Conservation (phyloP, 2,888 invertebrate genomes). For the Glyphotaelius pellucidus region DNA sequence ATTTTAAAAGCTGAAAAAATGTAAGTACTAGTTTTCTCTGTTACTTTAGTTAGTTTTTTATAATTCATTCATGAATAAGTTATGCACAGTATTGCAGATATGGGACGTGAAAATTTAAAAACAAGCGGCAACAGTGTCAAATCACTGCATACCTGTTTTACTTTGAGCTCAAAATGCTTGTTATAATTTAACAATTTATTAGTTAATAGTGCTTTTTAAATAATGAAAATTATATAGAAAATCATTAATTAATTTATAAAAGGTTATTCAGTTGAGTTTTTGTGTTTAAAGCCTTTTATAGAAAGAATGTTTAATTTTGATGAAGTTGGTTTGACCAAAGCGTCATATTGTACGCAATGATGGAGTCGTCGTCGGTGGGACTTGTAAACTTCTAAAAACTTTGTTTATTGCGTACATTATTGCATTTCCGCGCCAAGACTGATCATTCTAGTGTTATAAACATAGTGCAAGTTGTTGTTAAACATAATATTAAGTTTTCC, state of each 20-base stretch:
- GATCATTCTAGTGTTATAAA: not conserved
- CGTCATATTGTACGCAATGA: conserved; percentile 81
- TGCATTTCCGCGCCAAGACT: conserved; percentile 31
- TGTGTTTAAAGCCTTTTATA: not conserved
- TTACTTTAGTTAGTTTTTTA: conserved; percentile 4
- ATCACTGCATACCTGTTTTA: conserved; percentile 57
- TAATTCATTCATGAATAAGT: conserved; percentile 39
- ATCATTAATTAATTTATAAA: not conserved
- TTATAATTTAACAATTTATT: conserved; percentile 45
- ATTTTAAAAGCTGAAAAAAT: not conserved
- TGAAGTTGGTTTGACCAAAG: conserved; percentile 74
- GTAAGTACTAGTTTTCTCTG: not conserved
- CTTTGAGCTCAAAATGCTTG: conserved; percentile 56
- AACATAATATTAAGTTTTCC: not conserved
- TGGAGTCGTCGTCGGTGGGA: conserved; percentile 76
- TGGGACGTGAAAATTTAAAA: conserved; percentile 30
- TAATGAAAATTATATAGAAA: not conserved
- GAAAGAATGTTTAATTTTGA: not conserved
- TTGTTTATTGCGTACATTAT: conserved; percentile 58
- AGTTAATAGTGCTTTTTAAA: not conserved
- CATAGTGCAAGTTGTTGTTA: not conserved
- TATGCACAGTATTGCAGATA: not conserved
- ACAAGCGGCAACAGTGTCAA: conserved; percentile 55
- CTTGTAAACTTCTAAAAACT: conserved; percentile 61
- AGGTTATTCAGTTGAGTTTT: not conserved